Percentiles rank a stretch among this genome's conserved stretches.
Evolutionary conservation across 2,888 invertebrate genomes (phyloP).

Genomic region (Zeuzera pyrina): DNA sequence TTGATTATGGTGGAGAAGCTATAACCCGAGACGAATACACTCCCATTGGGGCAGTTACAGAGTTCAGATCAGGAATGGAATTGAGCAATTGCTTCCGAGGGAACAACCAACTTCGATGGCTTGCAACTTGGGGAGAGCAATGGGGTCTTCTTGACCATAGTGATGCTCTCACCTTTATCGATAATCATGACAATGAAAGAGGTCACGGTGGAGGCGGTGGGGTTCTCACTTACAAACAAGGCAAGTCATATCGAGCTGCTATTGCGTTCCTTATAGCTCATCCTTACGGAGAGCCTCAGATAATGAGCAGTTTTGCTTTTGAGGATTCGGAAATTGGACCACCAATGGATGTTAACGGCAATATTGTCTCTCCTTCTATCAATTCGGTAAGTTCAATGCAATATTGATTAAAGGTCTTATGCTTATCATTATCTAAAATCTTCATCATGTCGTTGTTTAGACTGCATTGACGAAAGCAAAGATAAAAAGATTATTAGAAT

Average conservation of each 20-base stretch:
- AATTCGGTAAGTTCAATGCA: constrained; percentile 51
- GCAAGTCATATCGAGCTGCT: constrained; percentile 81
- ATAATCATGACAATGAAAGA: constrained; percentile 89
- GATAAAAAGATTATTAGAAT: too few relatives aligned
- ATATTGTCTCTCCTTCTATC: constrained; percentile 77
- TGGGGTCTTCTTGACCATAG: constrained; percentile 75
- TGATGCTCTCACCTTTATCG: constrained; percentile 80
- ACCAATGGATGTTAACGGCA: constrained; percentile 74
- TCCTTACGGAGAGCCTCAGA: constrained; percentile 83
- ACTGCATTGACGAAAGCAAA: too few relatives aligned
- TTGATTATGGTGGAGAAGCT: constrained; percentile 75
- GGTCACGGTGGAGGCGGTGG: constrained; percentile 72
- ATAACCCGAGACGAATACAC: constrained; percentile 68
- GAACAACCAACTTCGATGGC: constrained; percentile 73
- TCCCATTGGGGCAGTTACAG: constrained; percentile 78
- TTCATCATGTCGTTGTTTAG: too few relatives aligned
- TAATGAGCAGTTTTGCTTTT: constrained; percentile 91
- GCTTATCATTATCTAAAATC: too few relatives aligned
- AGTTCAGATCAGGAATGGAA: constrained; percentile 64
- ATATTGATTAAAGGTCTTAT: too few relatives aligned
- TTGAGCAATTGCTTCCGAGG: constrained; percentile 49
- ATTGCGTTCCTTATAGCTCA: constrained; percentile 89
- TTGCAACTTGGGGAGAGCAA: constrained; percentile 73
- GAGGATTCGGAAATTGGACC: constrained; percentile 76
- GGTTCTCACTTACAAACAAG: constrained; percentile 76